phyloP scores from a whole-genome alignment of 2,888 invertebrate species.

The Xestia c-nigrum region DNA sequence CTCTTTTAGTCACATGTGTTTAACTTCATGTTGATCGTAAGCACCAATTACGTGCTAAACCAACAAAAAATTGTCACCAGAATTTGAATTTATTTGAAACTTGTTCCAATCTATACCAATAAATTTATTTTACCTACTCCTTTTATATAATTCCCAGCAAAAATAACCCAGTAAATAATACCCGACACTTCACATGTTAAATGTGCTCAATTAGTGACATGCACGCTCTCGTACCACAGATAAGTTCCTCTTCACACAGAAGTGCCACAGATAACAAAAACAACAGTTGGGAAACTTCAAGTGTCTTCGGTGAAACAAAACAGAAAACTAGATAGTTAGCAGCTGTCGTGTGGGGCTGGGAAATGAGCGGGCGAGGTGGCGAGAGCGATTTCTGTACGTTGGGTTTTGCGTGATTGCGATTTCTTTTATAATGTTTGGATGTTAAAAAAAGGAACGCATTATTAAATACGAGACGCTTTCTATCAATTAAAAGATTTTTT shows the following conservation, averaged over 20 bases:
- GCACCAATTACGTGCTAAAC: too few relatives aligned
- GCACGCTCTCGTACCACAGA: constrained; percentile 22
- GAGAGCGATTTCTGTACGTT: neutral
- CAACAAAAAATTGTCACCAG: too few relatives aligned
- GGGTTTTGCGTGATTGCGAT: too few relatives aligned
- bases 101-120: neutral
- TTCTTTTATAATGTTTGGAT: too few relatives aligned
- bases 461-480: neutral
- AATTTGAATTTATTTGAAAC: too few relatives aligned
- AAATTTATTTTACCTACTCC: neutral
- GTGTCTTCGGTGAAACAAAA: constrained; percentile 56
- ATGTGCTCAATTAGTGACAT: constrained; percentile 47
- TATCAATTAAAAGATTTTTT: too few relatives aligned
- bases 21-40: too few relatives aligned
- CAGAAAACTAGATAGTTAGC: constrained; percentile 61
- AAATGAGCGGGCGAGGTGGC: neutral
- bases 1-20: too few relatives aligned
- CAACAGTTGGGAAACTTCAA: constrained; percentile 60
- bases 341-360: constrained; percentile 33
- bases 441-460: neutral
- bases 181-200: neutral
- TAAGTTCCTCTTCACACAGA: constrained; percentile 4
- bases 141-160: constrained; percentile 4
- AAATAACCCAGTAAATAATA: constrained; percentile 22
- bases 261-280: constrained; percentile 49